Evolutionary conservation across 2,888 invertebrate species (phyloP), one percentile per base, ranked within the genome.

Genomic region (Apotomis turbidana): DNA sequence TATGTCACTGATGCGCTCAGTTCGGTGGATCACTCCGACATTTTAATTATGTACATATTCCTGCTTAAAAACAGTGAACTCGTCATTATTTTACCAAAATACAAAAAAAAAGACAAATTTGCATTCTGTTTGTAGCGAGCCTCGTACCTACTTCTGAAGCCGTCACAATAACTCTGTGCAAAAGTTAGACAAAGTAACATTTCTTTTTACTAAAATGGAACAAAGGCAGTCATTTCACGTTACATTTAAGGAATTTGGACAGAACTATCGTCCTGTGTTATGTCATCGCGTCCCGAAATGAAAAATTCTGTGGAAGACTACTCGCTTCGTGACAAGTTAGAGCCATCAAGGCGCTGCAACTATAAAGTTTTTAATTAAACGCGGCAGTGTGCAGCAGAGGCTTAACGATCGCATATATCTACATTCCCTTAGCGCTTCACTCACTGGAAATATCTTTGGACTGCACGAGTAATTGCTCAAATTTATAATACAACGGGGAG

Each of bases 291-390:
- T 36, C 15, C 36, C 54, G 38, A 68, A 72, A 72, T 72, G 68
- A 72, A 72, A 72, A 72, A 68, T 63, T 72, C 68, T 68, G 68
- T 54, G 27, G 54, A 46, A 54, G 72, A 72, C 63, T 68, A 57
- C 52, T 72, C 76, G 79, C 52, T 78, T 77, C 78, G 80, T 76
- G 80, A 84, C 82, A 78, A 82, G 79, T 77, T 78, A 78, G 73
- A 63, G 74, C 80, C 79, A 83, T 82, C 81, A 83, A 85, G 84
- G 83, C 84, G 81, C 76, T 83, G 84, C 84, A 85, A 85, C 87
- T 87, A 84, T 87, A 85, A 90, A 90, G 85, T 90, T 90, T 91
- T 92, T 91, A 92, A 91, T 91, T 91, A 91, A 91, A 87, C 81
- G 79, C 80, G 83, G 80, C 79, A 80, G 83, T 49, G 54, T 15